phyloP scores from a whole-genome alignment of 2,888 invertebrate species.

The Eudemis profundana region DNA sequence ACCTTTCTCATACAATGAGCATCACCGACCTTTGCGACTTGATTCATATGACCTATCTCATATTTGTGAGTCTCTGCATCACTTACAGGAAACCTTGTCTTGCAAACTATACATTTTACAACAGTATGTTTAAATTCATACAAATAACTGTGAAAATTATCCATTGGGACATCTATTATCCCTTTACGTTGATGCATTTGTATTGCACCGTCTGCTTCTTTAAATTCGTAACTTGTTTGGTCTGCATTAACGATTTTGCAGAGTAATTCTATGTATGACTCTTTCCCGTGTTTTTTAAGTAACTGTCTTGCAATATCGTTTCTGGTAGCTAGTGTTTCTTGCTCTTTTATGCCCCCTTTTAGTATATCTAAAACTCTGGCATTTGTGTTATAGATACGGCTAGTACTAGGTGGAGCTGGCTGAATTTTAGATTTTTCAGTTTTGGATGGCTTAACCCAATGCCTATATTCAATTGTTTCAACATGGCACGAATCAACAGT shows the following conservation, averaged over 20 bases:
- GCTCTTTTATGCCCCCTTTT: background rate
- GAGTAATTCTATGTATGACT: slow-evolving; percentile 14
- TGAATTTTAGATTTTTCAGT: background rate
- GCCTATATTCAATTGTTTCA: too few relatives aligned
- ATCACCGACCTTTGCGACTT: background rate
- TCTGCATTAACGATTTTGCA: background rate
- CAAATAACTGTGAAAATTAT: slow-evolving; percentile 17
- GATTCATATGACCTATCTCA: slow-evolving; percentile 8
- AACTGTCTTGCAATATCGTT: background rate
- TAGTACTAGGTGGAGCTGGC: background rate
- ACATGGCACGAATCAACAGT: too few relatives aligned
- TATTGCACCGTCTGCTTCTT: slow-evolving; percentile 2
- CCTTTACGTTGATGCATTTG: background rate
- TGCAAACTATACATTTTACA: background rate
- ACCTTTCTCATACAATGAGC: slow-evolving; percentile 8
- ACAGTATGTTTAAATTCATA: background rate
- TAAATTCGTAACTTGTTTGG: background rate
- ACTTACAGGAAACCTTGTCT: background rate
- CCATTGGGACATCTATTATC: background rate
- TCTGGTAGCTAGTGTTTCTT: background rate
- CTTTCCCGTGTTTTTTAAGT: slow-evolving; percentile 2
- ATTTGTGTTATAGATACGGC: background rate
- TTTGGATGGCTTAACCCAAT: too few relatives aligned
- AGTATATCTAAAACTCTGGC: background rate
- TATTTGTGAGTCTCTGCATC: slow-evolving; percentile 1